Base-by-base conservation (phyloP, 2,888 invertebrate genomes). In the Lasioglossum leucozonium region DNA sequence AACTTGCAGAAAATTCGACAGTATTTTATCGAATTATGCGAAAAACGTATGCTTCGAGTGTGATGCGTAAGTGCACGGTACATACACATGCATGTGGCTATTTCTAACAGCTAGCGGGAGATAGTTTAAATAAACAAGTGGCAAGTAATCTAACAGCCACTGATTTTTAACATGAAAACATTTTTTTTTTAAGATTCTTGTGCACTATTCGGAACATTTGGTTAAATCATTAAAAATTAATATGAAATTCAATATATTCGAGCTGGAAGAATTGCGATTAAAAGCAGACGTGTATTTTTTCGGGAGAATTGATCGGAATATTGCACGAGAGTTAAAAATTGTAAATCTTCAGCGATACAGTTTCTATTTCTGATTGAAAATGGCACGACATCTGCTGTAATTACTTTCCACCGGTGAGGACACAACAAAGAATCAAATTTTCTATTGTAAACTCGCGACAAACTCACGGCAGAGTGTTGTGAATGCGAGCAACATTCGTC, bases 51-150 rank as follows among this genome's bases (percentile, higher is more conserved):
- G 76, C 18, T 65, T 30, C 47, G 47, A 62, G 62, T 86, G 72
- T 79, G 77, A 78, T 74, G 72, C 79, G 77, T 82, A 81, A 82
- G 80, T 88, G 85, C 83, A 87, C 79, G 73, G 58, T 34, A 18
- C 34, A 79, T 51, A 51, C 58, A 6, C 78, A 62, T 58, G 79
- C 74, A 76, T 76, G 72, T 88, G 85, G 82, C 76, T 87, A 84
- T 88, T 87, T 91, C 88, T 87, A 91, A 91, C 81, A 86, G 91
- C 84, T 30, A 11, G 13, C 2, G 30, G 62, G 62, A 62, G 30
- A 16, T 62, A 30, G 62, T 11, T 58, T 58, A 26, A 58, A 76
- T 55, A 34, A 40, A 76, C 65, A 34, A 40, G 51, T 81, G 67
- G 72, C 55, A 40, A 73, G 18, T 26, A 13, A 72, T 71, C 37